Base-by-base conservation (phyloP, 2,113 vertebrate genomes). In the Vombatus ursinus region DNA sequence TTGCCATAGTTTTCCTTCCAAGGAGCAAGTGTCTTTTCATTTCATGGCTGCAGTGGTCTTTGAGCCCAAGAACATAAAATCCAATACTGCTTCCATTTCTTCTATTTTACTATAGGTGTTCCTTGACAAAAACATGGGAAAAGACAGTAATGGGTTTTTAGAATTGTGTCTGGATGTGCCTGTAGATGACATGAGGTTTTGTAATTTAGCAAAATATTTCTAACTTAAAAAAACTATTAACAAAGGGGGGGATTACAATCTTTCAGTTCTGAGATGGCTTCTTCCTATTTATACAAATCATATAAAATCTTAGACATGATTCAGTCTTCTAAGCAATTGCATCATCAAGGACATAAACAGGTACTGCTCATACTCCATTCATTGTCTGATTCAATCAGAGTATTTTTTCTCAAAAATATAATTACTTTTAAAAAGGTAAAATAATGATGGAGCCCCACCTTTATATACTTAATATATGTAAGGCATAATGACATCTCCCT, bases 151-250 rank as follows among this genome's bases (percentile, higher is more conserved):
- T 92, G 68, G 28, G 26, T 50, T 95, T 91, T 95, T 61, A 95
- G 57, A 96, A 94, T 90, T 6, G 84, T n/a, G 3, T 37, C 68
- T 68, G 50, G 3, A 50, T 50, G 93, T 50, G 89, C 77, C 11
- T 96, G 93, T 84, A 90, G 91, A 92, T 16, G 57, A 89, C 50
- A 94, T 22, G 26, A 48, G 22, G 16, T 90, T 37, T 92, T 93
- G n/a, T 50, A 61, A 89, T 25, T 51, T 3, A 94, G 44, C 31
- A 91, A 92, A 93, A 92, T 8, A 90, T 92, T 97, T 95, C 50
- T 96, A 50, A 96, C 90, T 94, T 50, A 50, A 97, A 57, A 96
- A 96, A 50, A 25, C 90, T 26, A n/a, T 47, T 49, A 68, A 77
- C 50, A 4, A 24, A n/a, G n/a, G n/a, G n/a, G n/a, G 26, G 10